Evolutionary conservation across 1,140 invertebrate species (phyloP), one percentile per base, ranked within the genome.

Genomic region (Ostrea edulis): DNA sequence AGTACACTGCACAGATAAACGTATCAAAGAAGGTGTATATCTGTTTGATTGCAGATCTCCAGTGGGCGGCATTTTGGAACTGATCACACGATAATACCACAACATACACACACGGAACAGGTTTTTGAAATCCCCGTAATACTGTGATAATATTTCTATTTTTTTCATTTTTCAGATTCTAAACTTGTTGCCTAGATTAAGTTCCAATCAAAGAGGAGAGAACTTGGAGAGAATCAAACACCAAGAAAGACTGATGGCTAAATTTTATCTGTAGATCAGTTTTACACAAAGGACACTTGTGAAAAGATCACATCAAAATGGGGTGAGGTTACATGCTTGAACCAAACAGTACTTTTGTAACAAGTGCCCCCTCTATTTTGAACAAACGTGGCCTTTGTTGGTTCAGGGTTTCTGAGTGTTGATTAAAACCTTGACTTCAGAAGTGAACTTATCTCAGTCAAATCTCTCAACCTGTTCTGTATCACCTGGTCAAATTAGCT

Each of bases 361-460:
- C 9, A 71, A 71, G 68, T 71, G 12, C 29, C 22, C 55, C 68
- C 68, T 29, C 68, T 71, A n/a, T 17, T 29, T 29, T 14, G 12
- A 71, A 71, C 25, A 71, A 71, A 35, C 25, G 29, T 71, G 68
- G 68, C 68, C 68, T 71, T 71, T 71, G 68, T 71, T 35, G 68
- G 25, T 25, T 12, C 22, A 11, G 8, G 12, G 25, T 25, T 9
- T 35, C 68, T 0, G 14, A 71, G 29, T 71, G 68, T 71, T 71
- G 68, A 29, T 71, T 14, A 71, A 71, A 29, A 25, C 68, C 25
- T 29, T 8, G 14, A 29, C 68, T 71, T 8, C 25, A 25, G 68
- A 29, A 9, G 68, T 71, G 22, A 25, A 35, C 68, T 25, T 71
- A 71, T 71, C 68, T 29, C 25, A 35, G 68, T 12, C 25, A 71